Evolutionary conservation across 2,113 vertebrate species (phyloP).

Genomic region (Cyprinus carpio): DNA sequence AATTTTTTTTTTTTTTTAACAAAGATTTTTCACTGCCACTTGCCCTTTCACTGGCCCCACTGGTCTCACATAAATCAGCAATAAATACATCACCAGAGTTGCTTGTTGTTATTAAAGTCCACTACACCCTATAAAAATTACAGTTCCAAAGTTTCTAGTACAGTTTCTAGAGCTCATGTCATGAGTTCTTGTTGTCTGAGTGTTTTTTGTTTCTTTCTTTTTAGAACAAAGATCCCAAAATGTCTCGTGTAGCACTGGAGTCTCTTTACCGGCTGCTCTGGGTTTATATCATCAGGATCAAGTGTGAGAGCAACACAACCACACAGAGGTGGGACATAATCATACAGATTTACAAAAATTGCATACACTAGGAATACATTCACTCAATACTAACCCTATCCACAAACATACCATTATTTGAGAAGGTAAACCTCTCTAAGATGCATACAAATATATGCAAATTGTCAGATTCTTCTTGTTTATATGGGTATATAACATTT

Average conservation of each 20-base stretch:
- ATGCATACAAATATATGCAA: background rate
- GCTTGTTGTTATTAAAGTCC: no score
- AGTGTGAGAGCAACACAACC: constrained; percentile 99
- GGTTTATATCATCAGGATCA: constrained; percentile 99
- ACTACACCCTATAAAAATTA: no score
- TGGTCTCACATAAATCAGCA: no score
- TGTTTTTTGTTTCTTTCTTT: constrained; percentile 56
- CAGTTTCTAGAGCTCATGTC: no score
- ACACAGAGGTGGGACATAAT: constrained; percentile 87
- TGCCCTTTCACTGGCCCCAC: no score
- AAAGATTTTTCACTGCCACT: no score
- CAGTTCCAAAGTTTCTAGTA: no score
- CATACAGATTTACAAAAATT: background rate
- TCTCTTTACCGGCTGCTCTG: constrained; percentile 98
- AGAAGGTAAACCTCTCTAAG: background rate
- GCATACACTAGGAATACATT: background rate
- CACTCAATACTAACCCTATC: no score
- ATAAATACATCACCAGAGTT: no score
- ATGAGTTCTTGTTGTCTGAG: background rate
- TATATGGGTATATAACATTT: background rate
- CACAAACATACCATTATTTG: background rate
- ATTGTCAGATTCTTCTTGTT: no score
- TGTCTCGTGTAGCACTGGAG: constrained; percentile 99
- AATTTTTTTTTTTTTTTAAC: no score
- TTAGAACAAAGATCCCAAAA: constrained; percentile 99